These are phyloP conservation scores for Cyprinus carpio DNA, from an alignment of 2,113 vertebrate genomes.

Conservation along the genomic window DNA sequence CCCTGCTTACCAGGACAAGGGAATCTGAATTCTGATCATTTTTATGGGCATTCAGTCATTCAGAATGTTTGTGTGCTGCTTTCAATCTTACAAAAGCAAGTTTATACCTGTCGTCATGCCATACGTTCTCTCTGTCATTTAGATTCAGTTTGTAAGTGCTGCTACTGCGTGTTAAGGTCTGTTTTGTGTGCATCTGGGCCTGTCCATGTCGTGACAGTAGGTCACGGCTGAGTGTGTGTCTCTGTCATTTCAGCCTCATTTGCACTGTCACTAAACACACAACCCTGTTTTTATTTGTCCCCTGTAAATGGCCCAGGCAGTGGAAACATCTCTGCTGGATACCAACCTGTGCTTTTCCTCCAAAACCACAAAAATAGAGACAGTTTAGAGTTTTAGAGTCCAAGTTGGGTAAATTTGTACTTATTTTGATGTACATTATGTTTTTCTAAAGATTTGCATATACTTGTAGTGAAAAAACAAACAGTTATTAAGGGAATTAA, in stretches of 20 bases:
- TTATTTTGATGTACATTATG: background rate
- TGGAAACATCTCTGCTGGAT: constrained; percentile 3
- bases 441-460: background rate
- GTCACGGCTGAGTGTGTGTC: constrained; percentile 42
- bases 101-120: background rate
- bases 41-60: background rate
- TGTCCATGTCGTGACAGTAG: constrained; percentile 43
- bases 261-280: constrained; percentile 30
- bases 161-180: background rate
- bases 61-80: background rate
- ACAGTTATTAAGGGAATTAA: background rate
- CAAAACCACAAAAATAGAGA: constrained; percentile 19
- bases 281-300: constrained; percentile 2
- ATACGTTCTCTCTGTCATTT: background rate
- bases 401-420: background rate
- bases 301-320: constrained; percentile 45
- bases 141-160: background rate
- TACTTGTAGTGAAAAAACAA: background rate
- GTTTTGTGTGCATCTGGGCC: constrained; percentile 12
- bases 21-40: background rate
- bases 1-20: background rate
- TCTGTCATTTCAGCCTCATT: constrained; percentile 48
- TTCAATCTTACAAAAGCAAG: background rate
- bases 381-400: background rate
- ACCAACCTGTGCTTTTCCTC: background rate